Base-by-base conservation (phyloP, 1,140 invertebrate genomes). In the Lepidotrigona ventralis region DNA sequence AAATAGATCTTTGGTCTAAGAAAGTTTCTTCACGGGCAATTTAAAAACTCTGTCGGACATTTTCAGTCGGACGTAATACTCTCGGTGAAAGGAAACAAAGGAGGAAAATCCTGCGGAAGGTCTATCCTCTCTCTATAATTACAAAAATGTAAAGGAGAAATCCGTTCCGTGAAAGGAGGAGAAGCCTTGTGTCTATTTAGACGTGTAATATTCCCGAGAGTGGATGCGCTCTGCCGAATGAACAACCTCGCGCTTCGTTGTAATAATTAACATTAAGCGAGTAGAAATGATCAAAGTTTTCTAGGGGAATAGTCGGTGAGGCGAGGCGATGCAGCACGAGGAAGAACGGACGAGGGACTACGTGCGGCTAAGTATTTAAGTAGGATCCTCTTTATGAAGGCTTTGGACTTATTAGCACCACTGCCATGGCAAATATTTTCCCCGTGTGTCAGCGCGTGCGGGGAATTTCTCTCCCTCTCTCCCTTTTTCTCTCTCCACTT, bases 321-420 rank as follows among this genome's bases (percentile, higher is more conserved):
- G 15, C 53, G 73, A 26, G 60, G n/a, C n/a, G 39, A 23, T 53
- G 21, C 9, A 23, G 58, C 6, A 74, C 51, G 14, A 70, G 71
- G 78, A 73, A 80, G 54, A n/a, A 75, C 15, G 83, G 9, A 46
- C 53, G 68, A 79, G 64, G 19, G 39, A 46, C 39, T 68, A 75
- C 66, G 77, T 70, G 51, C 54, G 26, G 77, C 53, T 56, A 72
- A 86, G 83, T 84, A 84, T 89, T 89, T 89, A 85, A 86, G 78
- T 56, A 79, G 86, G 80, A 54, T 89, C 26, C 71, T 84, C 73
- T 89, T 85, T 84, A 82, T 73, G 83, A 87, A 81, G 88, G 66
- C 73, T 84, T 70, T 89, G 33, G 74, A 81, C 83, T 89, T 89
- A 89, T 89, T 89, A 89, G 70, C 81, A 26, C 70, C 56, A 64